These are phyloP conservation scores for Zoanthus sansibaricus DNA, from an alignment of 92 coral and sea anemone species.

Conservation along the genomic window DNA sequence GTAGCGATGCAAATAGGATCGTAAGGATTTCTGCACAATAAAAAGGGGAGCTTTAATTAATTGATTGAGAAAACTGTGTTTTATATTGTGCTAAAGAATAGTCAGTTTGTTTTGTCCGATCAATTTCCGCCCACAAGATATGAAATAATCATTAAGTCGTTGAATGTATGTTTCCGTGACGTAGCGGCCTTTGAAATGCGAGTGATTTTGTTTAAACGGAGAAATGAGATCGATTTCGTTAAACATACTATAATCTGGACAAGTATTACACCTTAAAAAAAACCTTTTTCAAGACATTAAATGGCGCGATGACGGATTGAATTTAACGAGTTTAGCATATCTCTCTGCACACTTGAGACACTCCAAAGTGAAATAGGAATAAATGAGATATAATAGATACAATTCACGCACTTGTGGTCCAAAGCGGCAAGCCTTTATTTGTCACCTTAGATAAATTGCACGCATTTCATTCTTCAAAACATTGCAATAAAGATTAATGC, in stretches of 20 bases:
- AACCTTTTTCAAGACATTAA: constrained; percentile 16
- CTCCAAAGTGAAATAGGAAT: constrained; percentile 15
- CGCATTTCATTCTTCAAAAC: constrained; percentile 59
- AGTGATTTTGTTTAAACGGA: constrained; percentile 46
- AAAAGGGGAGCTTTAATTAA: constrained; percentile 53
- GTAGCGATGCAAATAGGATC: not conserved
- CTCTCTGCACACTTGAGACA: constrained; percentile 11
- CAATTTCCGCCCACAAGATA: constrained; percentile 80
- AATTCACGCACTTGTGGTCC: constrained; percentile 50
- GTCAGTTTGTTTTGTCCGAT: constrained; percentile 73
- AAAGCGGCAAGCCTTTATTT: constrained; percentile 53
- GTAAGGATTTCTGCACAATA: not conserved
- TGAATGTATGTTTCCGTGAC: constrained; percentile 17
- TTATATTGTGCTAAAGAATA: constrained; percentile 62
- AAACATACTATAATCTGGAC: constrained; percentile 46
- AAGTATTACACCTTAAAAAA: constrained; percentile 10
- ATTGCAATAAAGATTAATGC: constrained; percentile 65
- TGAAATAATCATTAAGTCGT: constrained; percentile 35
- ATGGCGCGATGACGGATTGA: constrained; percentile 6
- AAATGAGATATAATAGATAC: constrained; percentile 23
- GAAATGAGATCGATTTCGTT: constrained; percentile 31
- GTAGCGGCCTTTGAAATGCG: constrained; percentile 28
- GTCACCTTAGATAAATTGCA: constrained; percentile 72
- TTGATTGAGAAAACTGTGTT: constrained; percentile 79
- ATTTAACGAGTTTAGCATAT: constrained; percentile 20